Evolutionary conservation across 2,888 invertebrate genomes (phyloP), one percentile per base, ranked within the genome.

Genomic region (Ornithoptera alexandrae): DNA sequence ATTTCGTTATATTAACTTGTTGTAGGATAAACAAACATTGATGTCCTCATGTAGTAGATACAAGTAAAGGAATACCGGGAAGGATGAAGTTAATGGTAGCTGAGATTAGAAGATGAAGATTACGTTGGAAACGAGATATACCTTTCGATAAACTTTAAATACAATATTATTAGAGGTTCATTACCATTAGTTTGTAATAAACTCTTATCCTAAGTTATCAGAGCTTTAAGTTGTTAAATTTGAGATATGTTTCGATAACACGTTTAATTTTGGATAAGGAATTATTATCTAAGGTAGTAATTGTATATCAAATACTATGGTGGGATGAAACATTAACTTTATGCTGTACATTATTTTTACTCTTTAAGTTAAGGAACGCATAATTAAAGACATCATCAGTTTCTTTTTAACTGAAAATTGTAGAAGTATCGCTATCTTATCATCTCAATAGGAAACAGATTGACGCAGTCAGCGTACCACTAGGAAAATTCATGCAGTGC

Each of bases 141-240:
- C 53, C 58, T 36, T n/a, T 46, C 50, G 68, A 68, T 64, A 68
- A 68, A 42, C 7, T 20, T 68, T 68, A 60, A 64, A 59, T 64
- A 64, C 59, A 59, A 63, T 68, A 62, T 68, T 68, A 64, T 68
- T 68, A 68, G 64, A n/a, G 22, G 59, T 36, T 64, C 59, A 64
- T 68, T 63, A 59, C 59, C 64, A 63, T 59, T 59, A 53, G 68
- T 58, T 53, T 36, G 63, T 68, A 50, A 68, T 67, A 59, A 68
- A 59, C 50, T 64, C 63, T 63, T 68, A 63, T 63, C 57, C 42
- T 18, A 20, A 57, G n/a, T 46, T 62, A 67, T 67, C 67, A 42
- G 42, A 62, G 42, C 46, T 62, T 42, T 53, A 24, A 18, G 22
- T 36, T 57, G 62, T 61, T 50, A 61, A 56, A 67, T 61, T 42